These are phyloP conservation scores for Malthinus seriepunctatus DNA, from an alignment of 2,888 invertebrate genomes.

Conservation along the genomic window DNA sequence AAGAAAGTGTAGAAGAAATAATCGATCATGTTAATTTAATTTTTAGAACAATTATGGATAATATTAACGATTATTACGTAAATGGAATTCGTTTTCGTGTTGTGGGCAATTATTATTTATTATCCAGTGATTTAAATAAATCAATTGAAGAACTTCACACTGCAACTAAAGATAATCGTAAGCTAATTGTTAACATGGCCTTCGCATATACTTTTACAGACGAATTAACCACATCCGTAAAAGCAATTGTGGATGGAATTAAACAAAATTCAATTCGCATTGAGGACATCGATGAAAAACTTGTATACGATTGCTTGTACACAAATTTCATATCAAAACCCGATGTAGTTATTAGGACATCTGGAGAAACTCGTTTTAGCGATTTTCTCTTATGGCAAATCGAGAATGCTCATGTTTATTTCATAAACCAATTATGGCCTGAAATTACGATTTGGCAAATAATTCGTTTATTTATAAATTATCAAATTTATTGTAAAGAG, in stretches of 20 bases:
- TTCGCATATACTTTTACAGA: constrained; percentile 86
- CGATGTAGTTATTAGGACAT: too few relatives aligned
- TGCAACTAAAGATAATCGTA: constrained; percentile 77
- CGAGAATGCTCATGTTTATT: too few relatives aligned
- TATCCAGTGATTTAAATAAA: constrained; percentile 77
- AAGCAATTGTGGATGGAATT: constrained; percentile 71
- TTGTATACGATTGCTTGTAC: too few relatives aligned
- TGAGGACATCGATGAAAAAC: too few relatives aligned
- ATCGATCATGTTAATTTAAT: constrained; percentile 88
- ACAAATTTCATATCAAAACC: too few relatives aligned
- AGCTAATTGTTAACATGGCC: constrained; percentile 77
- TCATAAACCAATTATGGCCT: too few relatives aligned
- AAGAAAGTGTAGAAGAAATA: constrained; percentile 86
- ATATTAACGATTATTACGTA: constrained; percentile 78
- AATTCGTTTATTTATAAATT: too few relatives aligned
- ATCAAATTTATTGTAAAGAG: too few relatives aligned
- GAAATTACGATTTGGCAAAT: too few relatives aligned
- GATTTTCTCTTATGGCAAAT: too few relatives aligned
- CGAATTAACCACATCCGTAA: constrained; percentile 78
- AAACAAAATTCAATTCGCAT: too few relatives aligned
- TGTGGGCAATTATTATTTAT: constrained; percentile 81
- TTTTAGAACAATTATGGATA: constrained; percentile 77
- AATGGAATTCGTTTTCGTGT: constrained; percentile 85
- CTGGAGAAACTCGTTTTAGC: too few relatives aligned
- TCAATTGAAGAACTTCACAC: constrained; percentile 78